Percentiles rank a stretch among this genome's conserved stretches.
phyloP scores from a whole-genome alignment of 2,888 invertebrate species.

The Drosophila kambysellisi region DNA sequence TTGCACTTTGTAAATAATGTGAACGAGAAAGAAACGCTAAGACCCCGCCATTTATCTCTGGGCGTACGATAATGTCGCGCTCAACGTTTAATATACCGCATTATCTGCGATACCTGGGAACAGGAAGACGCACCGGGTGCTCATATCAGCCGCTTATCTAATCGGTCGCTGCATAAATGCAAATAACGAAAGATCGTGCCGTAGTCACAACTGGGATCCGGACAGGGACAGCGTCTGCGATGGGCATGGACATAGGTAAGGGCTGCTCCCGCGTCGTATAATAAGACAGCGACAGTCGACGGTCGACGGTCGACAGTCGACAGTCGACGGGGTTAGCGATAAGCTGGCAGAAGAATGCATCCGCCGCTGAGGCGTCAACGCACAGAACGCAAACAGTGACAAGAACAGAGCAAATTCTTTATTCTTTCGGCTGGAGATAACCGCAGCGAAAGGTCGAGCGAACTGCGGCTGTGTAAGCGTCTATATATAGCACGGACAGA shows the following conservation, averaged over 20 bases:
- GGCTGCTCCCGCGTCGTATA: slow-evolving; percentile 42
- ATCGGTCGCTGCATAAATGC: slow-evolving; percentile 80
- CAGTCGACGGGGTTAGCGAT: slow-evolving; percentile 58
- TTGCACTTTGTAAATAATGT: slow-evolving; percentile 70
- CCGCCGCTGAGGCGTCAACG: slow-evolving; percentile 62
- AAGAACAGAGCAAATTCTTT: slow-evolving; percentile 80
- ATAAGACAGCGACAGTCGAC: slow-evolving; percentile 46
- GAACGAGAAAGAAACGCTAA: slow-evolving; percentile 64
- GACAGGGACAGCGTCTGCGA: slow-evolving; percentile 16
- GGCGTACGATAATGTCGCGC: slow-evolving; percentile 62
- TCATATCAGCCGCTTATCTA: slow-evolving; percentile 76
- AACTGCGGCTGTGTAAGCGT: slow-evolving; percentile 36
- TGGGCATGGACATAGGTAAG: slow-evolving; percentile 5
- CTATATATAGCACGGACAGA: slow-evolving; percentile 61
- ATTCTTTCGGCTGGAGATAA: slow-evolving; percentile 57
- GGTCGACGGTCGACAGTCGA: neutral
- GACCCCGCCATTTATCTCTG: slow-evolving; percentile 69
- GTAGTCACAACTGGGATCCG: slow-evolving; percentile 41
- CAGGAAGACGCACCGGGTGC: slow-evolving; percentile 70
- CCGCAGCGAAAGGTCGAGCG: slow-evolving; percentile 51
- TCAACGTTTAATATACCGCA: slow-evolving; percentile 61
- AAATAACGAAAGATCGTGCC: slow-evolving; percentile 77
- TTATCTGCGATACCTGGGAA: slow-evolving; percentile 69
- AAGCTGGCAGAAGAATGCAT: slow-evolving; percentile 68
- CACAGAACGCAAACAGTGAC: slow-evolving; percentile 63